Evolutionary conservation across 2,113 vertebrate species (phyloP).

Genomic region (Rhynchopsitta pachyrhyncha): DNA sequence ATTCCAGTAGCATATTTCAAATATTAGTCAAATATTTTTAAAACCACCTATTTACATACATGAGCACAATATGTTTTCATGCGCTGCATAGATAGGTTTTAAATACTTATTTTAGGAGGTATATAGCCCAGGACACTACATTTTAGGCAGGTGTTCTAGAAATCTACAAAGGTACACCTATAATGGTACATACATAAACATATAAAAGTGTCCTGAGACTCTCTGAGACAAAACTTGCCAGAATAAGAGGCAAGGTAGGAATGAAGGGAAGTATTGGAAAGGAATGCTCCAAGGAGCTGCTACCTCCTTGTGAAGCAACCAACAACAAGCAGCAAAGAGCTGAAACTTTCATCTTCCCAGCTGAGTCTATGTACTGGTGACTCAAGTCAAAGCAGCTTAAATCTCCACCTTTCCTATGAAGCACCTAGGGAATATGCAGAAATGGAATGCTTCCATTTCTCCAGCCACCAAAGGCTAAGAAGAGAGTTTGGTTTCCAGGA

Average conservation of each 20-base stretch:
- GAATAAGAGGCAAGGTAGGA: background rate
- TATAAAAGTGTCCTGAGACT: background rate
- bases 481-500: background rate
- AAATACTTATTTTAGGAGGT: background rate
- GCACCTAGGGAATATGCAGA: background rate
- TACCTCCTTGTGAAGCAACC: background rate
- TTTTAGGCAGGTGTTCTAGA: background rate
- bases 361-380: background rate
- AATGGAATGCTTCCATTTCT: background rate
- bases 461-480: background rate
- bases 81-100: background rate
- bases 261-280: background rate
- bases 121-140: background rate
- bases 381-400: background rate
- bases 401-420: background rate
- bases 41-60: background rate
- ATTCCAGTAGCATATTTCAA: background rate
- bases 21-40: background rate
- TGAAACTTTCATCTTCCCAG: background rate
- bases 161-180: background rate
- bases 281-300: background rate
- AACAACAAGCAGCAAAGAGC: background rate
- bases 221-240: background rate
- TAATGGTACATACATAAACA: background rate
- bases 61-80: fast-evolving